Percentiles rank a stretch among this genome's conserved stretches.
Conservation (phyloP, 2,888 invertebrate genomes). For the Cerceris ruficornis region DNA sequence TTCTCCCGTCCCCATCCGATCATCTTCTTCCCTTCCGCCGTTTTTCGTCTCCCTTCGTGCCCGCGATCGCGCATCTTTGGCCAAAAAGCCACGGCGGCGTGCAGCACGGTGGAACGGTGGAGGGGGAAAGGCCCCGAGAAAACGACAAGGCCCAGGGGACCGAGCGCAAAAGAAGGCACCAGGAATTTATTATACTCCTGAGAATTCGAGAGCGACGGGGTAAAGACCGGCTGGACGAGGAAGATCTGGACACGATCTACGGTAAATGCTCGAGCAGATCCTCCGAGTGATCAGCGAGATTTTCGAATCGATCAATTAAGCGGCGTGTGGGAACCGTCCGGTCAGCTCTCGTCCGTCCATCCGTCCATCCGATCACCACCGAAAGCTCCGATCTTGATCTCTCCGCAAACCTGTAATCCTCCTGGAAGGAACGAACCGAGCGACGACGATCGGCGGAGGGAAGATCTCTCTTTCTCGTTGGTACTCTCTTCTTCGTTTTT, state of each 20-base stretch:
- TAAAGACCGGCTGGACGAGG: constrained; percentile 40
- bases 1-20: constrained; percentile 18
- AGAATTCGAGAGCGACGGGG: constrained; percentile 52
- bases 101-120: background rate
- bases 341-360: constrained; percentile 67
- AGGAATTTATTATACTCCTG: constrained; percentile 61
- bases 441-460: constrained; percentile 50
- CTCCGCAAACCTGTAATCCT: constrained; percentile 82
- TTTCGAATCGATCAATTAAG: constrained; percentile 82
- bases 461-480: background rate
- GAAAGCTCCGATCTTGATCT: constrained; percentile 79
- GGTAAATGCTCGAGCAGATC: constrained; percentile 74
- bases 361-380: constrained; percentile 75
- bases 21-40: constrained; percentile 24
- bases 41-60: constrained; percentile 3
- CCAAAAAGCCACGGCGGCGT: constrained; percentile 31
- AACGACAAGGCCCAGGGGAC: constrained; percentile 21
- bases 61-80: constrained; percentile 41
- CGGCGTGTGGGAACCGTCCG: constrained; percentile 81
- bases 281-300: constrained; percentile 79
- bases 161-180: constrained; percentile 32
- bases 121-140: background rate
- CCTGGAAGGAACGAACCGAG: constrained; percentile 63
- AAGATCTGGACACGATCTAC: constrained; percentile 67
- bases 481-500: constrained; percentile 12